Evolutionary conservation across 1,140 invertebrate species (phyloP), one percentile per base, ranked within the genome.

Genomic region (Atta cephalotes): DNA sequence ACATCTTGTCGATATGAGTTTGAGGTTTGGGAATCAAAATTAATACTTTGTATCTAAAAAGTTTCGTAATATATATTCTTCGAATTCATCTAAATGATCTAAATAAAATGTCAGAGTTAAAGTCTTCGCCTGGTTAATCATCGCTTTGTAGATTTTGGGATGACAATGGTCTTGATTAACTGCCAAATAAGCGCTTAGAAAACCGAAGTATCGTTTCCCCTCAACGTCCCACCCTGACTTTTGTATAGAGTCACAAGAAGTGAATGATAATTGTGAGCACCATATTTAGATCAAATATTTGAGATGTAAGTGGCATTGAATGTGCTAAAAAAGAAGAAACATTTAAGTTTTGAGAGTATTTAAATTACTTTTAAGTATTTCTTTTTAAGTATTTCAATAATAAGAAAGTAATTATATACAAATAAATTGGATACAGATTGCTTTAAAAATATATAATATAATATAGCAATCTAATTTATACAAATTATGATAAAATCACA

Each of bases 171-270:
- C 99, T 95, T 99, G 21, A 21, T 21, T 21, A 3, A 99, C 98
- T 0, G 99, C 98, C 68, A 98, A 99, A 95, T 99, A 99, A 10
- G 98, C 99, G 92, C 98, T 99, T 3, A 99, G 95, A 94, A 99
- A 99, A 94, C 99, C 99, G 91, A 97, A 99, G 93, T 99, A 99
- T 71, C 96, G 96, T 92, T 98, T 98, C 1, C 98, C 99, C 93
- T 99, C 99, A 0, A 99, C 97, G 94, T 99, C 99, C 98, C 98
- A 99, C 98, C 99, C 96, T 99, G 95, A 66, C 97, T 99, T 90
- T 96, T 97, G 60, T 95, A 96, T 21, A 99, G 93, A 0, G 98
- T 99, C 2, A 99, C 99, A 0, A 98, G 98, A n/a, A 99, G 87
- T 0, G 99, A 98, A 89, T 98, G 97, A 95, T 99, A 99, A 95